Evolutionary conservation across 2,888 invertebrate species (phyloP), one percentile per base, ranked within the genome.

Genomic region (Drosophila demipolita): DNA sequence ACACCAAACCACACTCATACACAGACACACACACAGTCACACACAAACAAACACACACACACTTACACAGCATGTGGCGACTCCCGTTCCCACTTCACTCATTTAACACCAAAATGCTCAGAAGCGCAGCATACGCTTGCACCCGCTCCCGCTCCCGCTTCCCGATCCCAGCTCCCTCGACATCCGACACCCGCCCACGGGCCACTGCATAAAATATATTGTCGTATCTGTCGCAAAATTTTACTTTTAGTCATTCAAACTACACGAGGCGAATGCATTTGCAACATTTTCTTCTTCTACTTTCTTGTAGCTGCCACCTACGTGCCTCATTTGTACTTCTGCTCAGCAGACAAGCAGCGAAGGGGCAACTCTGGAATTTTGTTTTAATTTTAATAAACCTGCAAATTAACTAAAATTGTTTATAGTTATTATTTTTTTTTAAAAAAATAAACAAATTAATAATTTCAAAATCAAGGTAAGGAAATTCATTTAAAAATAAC

Each of bases 81-180:
- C 84, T 89, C 62, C 69, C 66, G 69, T 65, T 73, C 65, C 61
- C 70, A 45, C 70, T 73, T 64, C 68, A 55, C 62, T 61, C 70
- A 78, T 72, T 89, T 84, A 85, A 82, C 69, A 73, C 82, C 65
- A 73, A 89, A 87, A 85, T 89, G 80, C 80, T 89, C 71, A 86
- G 80, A 84, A 87, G 78, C 85, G 71, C 75, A 87, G 75, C 85
- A 70, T 74, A 55, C 66, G 66, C 71, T 61, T 69, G 75, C 60
- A 58, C 60, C 53, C 45, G 54, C 23, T 55, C 29, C 45, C 62
- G 23, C 15, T 11, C 8, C 26, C 15, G 6, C 4, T 35, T 1
- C 53, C 29, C 35, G 17, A 29, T 50, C 64, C 55, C 53, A 42
- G 53, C 32, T 36, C 45, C 57, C 32, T 9, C 66, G 54, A 52